A percentile compares a stretch with the other conserved stretches of the same genome.
Evolutionary conservation across 2,888 invertebrate genomes (phyloP).

Genomic region (Electrophaes corylata): DNA sequence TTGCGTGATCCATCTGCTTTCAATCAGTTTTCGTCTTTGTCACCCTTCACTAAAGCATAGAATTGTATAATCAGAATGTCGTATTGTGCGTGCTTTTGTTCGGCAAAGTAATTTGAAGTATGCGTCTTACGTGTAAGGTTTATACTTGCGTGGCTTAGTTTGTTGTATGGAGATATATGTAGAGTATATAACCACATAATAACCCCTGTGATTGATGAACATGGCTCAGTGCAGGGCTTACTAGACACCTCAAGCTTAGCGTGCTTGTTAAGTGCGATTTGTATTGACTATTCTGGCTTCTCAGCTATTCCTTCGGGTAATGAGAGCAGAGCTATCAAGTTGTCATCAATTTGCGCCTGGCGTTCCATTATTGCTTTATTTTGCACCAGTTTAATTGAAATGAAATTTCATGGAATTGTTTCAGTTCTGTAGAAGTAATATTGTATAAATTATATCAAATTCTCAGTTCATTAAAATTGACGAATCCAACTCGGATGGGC

Average conservation of each 20-base stretch:
- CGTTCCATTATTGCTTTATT: conserved; percentile 13
- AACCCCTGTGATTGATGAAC: conserved; percentile 68
- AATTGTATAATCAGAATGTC: conserved; percentile 9
- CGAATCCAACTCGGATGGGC: no score
- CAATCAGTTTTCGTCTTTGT: conserved; percentile 31
- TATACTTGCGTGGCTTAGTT: conserved; percentile 6
- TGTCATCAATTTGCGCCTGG: conserved; percentile 11
- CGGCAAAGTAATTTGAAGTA: neutral
- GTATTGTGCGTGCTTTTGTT: conserved; percentile 19
- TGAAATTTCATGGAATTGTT: no score
- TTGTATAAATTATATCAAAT: neutral
- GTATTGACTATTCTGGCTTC: conserved; percentile 28
- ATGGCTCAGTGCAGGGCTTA: conserved; percentile 39
- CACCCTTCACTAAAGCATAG: conserved; percentile 14
- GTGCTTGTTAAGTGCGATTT: conserved; percentile 40
- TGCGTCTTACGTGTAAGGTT: conserved; percentile 14
- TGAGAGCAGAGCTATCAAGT: conserved; percentile 11
- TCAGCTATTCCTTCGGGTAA: conserved; percentile 14
- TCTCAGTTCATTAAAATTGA: no score
- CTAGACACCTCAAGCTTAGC: conserved; percentile 42
- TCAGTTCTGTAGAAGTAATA: neutral
- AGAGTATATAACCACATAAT: conserved; percentile 53
- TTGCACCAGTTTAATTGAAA: neutral
- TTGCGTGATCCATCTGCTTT: conserved; percentile 31
- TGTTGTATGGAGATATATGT: conserved; percentile 26